These are phyloP conservation scores for Pelodytes ibericus DNA, from an alignment of 2,797 vertebrate species.

Conservation along the genomic window DNA sequence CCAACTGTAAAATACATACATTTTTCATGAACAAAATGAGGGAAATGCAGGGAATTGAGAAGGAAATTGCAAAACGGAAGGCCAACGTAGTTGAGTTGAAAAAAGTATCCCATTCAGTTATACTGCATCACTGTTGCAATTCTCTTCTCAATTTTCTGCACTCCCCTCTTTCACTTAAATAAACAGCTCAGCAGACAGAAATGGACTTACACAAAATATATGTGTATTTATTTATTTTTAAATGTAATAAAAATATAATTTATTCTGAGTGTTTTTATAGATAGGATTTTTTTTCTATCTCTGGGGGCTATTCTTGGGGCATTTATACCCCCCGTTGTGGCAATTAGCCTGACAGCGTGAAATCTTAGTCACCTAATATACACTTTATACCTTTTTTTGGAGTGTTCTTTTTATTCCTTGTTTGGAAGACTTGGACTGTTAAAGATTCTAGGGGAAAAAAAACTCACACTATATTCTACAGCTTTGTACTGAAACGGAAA, in stretches of 20 bases:
- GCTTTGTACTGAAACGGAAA: constrained; percentile 42
- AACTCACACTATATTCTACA: constrained; percentile 20
- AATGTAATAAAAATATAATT: neutral
- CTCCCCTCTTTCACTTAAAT: too few relatives aligned
- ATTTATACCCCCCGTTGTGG: constrained; percentile 5
- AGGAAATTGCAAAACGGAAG: too few relatives aligned
- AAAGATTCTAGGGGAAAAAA: constrained; percentile 36
- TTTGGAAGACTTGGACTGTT: constrained; percentile 40
- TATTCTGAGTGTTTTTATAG: neutral
- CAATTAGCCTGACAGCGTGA: constrained; percentile 36
- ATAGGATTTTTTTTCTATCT: constrained; percentile 9
- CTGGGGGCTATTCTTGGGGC: neutral
- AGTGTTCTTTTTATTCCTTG: constrained; percentile 12
- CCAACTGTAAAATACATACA: too few relatives aligned
- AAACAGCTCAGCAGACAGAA: too few relatives aligned
- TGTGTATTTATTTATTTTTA: neutral
- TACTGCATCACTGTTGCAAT: too few relatives aligned
- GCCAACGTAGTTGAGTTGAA: too few relatives aligned
- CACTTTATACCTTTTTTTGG: neutral
- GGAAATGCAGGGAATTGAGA: too few relatives aligned
- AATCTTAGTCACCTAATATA: constrained; percentile 25
- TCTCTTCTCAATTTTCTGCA: too few relatives aligned
- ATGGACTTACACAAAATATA: too few relatives aligned
- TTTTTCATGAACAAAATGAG: too few relatives aligned
- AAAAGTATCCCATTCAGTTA: too few relatives aligned